phyloP scores from a whole-genome alignment of 2,797 vertebrate species.

The Eulemur coronatus region DNA sequence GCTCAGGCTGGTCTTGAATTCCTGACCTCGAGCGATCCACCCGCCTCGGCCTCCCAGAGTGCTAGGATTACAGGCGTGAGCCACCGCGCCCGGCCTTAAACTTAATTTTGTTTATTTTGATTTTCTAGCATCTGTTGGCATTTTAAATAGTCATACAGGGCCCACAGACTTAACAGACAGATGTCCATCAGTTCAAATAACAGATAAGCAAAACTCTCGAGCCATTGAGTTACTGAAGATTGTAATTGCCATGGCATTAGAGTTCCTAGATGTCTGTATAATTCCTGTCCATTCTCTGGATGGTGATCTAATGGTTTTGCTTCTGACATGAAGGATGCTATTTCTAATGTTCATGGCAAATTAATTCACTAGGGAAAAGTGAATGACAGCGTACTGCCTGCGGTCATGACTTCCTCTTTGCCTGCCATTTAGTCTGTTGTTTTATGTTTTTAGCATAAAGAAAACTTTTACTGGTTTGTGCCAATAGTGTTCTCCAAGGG shows the following conservation, averaged over 20 bases:
- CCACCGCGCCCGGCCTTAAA: too few relatives aligned
- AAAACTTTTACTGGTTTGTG: constrained; percentile 62
- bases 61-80: too few relatives aligned
- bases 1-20: too few relatives aligned
- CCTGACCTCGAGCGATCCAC: too few relatives aligned
- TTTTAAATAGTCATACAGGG: constrained; percentile 72
- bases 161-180: constrained; percentile 83
- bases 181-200: constrained; percentile 83
- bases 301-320: constrained; percentile 87
- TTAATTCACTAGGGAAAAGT: constrained; percentile 89
- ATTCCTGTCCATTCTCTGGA: constrained; percentile 87
- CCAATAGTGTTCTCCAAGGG: constrained; percentile 53
- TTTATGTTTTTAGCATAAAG: constrained; percentile 78
- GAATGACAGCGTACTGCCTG: constrained; percentile 87
- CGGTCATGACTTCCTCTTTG: constrained; percentile 86
- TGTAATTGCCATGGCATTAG: constrained; percentile 76
- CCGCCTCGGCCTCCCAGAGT: too few relatives aligned
- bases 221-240: constrained; percentile 51
- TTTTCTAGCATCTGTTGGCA: constrained; percentile 57
- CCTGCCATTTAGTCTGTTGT: constrained; percentile 87
- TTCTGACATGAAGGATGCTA: constrained; percentile 88
- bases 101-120: background rate
- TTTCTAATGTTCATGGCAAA: constrained; percentile 91
- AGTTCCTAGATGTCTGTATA: constrained; percentile 78
- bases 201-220: constrained; percentile 67